Evolutionary conservation across 1,140 invertebrate species (phyloP), one percentile per base, ranked within the genome.

Genomic region (Aphelinus certus): DNA sequence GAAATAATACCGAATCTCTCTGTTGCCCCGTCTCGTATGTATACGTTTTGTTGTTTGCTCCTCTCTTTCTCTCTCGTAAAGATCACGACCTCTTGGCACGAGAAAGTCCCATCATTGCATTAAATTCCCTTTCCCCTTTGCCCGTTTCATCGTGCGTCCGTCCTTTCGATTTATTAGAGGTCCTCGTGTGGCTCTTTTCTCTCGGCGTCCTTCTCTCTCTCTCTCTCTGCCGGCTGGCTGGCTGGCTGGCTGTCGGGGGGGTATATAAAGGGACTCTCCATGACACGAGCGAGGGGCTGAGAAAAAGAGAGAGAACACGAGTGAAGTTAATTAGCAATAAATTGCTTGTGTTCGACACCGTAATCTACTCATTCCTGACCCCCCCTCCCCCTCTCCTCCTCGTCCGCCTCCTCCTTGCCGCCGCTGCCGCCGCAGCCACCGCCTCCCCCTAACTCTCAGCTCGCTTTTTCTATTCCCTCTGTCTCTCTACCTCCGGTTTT

Each of bases 41-140:
- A 63, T 26, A 26, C 26, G 26, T 26, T 26, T 26, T 26, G 26
- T 75, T 78, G 78, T 81, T 76, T 26, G 66, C 10, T 73, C 63
- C 42, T 78, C 58, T 62, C 46, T 53, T 73, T 57, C 80, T 81
- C 67, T 81, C 65, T 62, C 71, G 65, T 75, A 76, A 69, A 71
- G 78, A 81, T 83, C 81, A 84, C 80, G 83, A 83, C 79, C 80
- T 77, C 76, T 76, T 80, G 79, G 79, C 84, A 83, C 82, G 83
- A 83, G 79, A 86, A 83, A 84, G 79, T 80, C 80, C 76, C 82
- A 82, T 85, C 81, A 81, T 76, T 75, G 77, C 76, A 78, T 67
- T 76, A 77, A 78, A 77, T 79, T 76, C 71, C 73, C 67, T 78
- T 79, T 76, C 77, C 77, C 73, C 65, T 70, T 46, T 26, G 48